Percentiles rank a stretch among this genome's conserved stretches.
These are phyloP conservation scores for Aphodius granarius DNA, from an alignment of 2,888 invertebrate species.

Conservation along the genomic window DNA sequence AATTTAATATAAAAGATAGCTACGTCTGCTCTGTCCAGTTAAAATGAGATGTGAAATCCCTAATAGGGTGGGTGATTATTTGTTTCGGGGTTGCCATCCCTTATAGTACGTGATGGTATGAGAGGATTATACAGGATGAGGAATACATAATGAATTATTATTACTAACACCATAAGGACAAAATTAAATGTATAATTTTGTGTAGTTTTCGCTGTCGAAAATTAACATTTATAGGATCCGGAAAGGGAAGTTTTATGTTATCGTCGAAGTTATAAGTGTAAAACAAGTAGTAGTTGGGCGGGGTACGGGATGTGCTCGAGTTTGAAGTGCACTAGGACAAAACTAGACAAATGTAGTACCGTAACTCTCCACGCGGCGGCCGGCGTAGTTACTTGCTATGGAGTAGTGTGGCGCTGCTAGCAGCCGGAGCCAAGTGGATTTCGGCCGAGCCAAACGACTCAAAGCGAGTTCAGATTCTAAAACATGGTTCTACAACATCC, in stretches of 20 bases:
- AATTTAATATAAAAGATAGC: no score
- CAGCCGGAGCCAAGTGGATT: constrained; percentile 37
- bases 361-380: constrained; percentile 30
- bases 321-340: constrained; percentile 32
- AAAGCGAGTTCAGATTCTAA: background rate
- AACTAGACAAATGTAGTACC: constrained; percentile 35
- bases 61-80: no score
- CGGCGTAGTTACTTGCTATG: constrained; percentile 27
- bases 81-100: no score
- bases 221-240: constrained; percentile 21
- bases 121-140: no score
- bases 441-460: constrained; percentile 41
- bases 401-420: constrained; percentile 39
- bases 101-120: no score
- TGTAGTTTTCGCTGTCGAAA: constrained; percentile 13
- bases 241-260: constrained; percentile 26
- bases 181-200: background rate
- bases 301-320: constrained; percentile 21
- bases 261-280: constrained; percentile 28
- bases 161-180: background rate
- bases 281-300: constrained; percentile 27
- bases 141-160: no score
- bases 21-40: no score
- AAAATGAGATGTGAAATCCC: no score
- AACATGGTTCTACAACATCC: background rate